Evolutionary conservation across 2,888 invertebrate genomes (phyloP).

Genomic region (Phyllotreta cruciferae): DNA sequence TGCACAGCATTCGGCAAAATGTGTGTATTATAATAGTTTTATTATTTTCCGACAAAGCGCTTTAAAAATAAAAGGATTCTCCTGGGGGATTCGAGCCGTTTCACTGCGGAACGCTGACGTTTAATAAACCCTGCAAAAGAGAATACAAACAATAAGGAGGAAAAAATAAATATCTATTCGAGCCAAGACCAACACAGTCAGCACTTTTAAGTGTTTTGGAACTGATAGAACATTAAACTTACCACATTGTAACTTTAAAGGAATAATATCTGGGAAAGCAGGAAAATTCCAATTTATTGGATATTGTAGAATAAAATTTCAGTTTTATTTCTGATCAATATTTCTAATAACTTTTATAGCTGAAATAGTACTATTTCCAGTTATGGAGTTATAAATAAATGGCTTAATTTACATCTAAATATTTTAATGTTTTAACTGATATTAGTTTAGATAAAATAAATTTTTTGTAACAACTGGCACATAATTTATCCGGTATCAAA

Average conservation of each 20-base stretch:
- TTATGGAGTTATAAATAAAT: too few species aligned
- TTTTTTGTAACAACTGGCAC: constrained; percentile 9
- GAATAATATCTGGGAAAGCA: constrained; percentile 26
- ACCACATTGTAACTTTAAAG: constrained; percentile 30
- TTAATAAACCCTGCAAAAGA: constrained; percentile 19
- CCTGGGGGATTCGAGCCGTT: too few species aligned
- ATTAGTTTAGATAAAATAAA: not conserved
- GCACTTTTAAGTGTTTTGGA: constrained; percentile 26
- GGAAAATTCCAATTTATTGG: not conserved
- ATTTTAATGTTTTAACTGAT: too few species aligned
- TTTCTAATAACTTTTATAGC: too few species aligned
- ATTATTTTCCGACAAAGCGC: too few species aligned
- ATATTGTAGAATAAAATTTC: too few species aligned
- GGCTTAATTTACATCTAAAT: too few species aligned
- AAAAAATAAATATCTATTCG: constrained; percentile 18
- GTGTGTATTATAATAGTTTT: too few species aligned
- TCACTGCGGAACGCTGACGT: not conserved
- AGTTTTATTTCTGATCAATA: too few species aligned
- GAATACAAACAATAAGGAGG: constrained; percentile 20
- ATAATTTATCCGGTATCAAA: constrained; percentile 8
- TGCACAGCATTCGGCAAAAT: too few species aligned
- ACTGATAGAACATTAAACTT: constrained; percentile 24
- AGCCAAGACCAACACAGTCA: constrained; percentile 17
- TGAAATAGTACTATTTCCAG: too few species aligned
- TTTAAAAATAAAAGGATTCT: too few species aligned